phyloP scores from a whole-genome alignment of 64 coral and sea anemone genomes.

The Stichodactyla helianthus region DNA sequence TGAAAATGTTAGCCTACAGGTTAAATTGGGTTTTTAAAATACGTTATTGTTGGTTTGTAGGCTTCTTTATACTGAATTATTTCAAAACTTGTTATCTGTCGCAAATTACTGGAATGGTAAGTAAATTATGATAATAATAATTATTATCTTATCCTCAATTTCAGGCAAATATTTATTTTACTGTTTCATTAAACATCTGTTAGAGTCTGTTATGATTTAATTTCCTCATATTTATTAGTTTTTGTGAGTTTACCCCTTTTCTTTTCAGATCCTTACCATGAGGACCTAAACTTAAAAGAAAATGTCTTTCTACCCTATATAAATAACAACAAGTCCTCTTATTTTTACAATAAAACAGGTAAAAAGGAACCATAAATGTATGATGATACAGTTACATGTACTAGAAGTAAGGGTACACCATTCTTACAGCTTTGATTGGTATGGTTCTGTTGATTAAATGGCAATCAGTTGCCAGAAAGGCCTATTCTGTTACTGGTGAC shows the following conservation, averaged over 20 bases:
- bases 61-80: slow-evolving; percentile 42
- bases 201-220: no score
- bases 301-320: slow-evolving; percentile 72
- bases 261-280: slow-evolving; percentile 76
- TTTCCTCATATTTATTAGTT: neutral
- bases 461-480: no score
- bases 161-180: no score
- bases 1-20: no score
- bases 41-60: slow-evolving; percentile 23
- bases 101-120: slow-evolving; percentile 89
- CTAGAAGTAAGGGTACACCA: no score
- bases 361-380: neutral
- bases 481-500: no score
- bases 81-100: slow-evolving; percentile 46
- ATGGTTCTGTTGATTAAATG: no score
- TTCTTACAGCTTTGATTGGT: no score
- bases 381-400: no score
- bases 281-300: slow-evolving; percentile 52
- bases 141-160: no score
- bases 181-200: no score
- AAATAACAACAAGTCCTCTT: slow-evolving; percentile 70
- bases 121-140: neutral
- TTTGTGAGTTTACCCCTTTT: neutral
- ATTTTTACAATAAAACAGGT: slow-evolving; percentile 78
- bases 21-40: no score